Evolutionary conservation across 1,140 invertebrate genomes (phyloP).

Genomic region (Brachionus angularis): DNA sequence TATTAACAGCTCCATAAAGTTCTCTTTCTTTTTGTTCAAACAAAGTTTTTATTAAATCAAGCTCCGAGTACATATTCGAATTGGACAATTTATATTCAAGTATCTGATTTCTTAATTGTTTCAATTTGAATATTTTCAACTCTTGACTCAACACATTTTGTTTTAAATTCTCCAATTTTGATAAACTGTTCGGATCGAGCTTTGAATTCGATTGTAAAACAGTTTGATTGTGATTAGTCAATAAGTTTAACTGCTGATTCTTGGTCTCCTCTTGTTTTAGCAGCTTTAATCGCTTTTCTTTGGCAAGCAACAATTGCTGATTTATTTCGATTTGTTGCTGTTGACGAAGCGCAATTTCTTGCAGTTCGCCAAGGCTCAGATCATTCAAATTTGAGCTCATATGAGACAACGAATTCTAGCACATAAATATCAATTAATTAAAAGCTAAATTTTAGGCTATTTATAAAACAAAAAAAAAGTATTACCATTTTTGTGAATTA

Average conservation of each 20-base stretch:
- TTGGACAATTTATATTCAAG: constrained; percentile 42
- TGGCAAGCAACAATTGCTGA: constrained; percentile 79
- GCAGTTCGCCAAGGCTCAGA: constrained; percentile 82
- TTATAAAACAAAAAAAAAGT: too few species aligned
- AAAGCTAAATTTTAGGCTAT: too few species aligned
- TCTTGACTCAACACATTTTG: constrained; percentile 38
- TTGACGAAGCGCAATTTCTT: constrained; percentile 88
- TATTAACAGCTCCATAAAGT: constrained; percentile 83
- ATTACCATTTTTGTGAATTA: too few species aligned
- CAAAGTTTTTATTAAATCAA: constrained; percentile 86
- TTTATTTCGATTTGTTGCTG: constrained; percentile 91
- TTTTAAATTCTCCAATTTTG: constrained; percentile 36
- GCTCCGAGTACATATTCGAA: constrained; percentile 61
- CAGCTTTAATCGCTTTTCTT: constrained; percentile 79
- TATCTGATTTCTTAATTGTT: constrained; percentile 35
- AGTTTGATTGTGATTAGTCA: not conserved
- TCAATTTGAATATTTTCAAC: constrained; percentile 31
- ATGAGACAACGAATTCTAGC: too few species aligned
- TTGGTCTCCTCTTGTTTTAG: constrained; percentile 35
- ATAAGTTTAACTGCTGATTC: not conserved
- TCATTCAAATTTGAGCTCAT: constrained; percentile 53
- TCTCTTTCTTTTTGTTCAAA: constrained; percentile 98
- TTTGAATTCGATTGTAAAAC: not conserved
- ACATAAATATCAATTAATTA: too few species aligned
- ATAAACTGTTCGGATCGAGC: not conserved